phyloP scores from a whole-genome alignment of 1,140 invertebrate genomes.

The Mylabris phalerata region DNA sequence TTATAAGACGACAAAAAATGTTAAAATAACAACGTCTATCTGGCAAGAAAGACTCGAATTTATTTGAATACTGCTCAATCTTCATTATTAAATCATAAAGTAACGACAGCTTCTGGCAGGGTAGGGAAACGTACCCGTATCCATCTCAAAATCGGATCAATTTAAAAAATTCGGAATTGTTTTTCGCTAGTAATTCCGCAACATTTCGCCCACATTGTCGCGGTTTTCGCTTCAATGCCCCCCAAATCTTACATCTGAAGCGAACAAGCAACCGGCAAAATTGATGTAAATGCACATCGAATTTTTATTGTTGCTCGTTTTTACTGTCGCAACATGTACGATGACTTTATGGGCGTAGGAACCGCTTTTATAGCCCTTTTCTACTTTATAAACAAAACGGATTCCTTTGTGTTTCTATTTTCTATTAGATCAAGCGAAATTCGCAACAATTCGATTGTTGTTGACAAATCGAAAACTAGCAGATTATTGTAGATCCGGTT shows the following conservation, averaged over 20 bases:
- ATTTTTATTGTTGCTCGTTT: conserved; percentile 32
- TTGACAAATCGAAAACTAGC: too few relatives aligned
- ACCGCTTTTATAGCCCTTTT: conserved; percentile 27
- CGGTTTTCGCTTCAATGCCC: too few relatives aligned
- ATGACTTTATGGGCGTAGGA: conserved; percentile 29
- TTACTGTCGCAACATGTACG: conserved; percentile 36
- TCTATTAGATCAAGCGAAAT: too few relatives aligned
- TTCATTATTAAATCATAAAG: conserved; percentile 16
- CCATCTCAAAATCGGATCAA: too few relatives aligned
- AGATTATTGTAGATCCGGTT: too few relatives aligned
- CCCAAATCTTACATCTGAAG: conserved; percentile 15
- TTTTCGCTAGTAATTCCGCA: too few relatives aligned
- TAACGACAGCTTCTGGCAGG: conserved; percentile 16
- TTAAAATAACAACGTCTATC: not conserved
- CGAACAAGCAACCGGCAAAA: conserved; percentile 12
- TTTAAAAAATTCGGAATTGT: too few relatives aligned
- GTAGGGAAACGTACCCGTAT: too few relatives aligned
- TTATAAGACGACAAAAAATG: not conserved
- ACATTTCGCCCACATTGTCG: too few relatives aligned
- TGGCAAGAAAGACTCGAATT: too few relatives aligned
- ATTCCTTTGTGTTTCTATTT: conserved; percentile 26
- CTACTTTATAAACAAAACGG: conserved; percentile 11
- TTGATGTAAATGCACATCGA: conserved; percentile 34
- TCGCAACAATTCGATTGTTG: too few relatives aligned
- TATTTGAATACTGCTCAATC: conserved; percentile 1